phyloP scores from a whole-genome alignment of 2,113 vertebrate species.

The Dromaius novaehollandiae region DNA sequence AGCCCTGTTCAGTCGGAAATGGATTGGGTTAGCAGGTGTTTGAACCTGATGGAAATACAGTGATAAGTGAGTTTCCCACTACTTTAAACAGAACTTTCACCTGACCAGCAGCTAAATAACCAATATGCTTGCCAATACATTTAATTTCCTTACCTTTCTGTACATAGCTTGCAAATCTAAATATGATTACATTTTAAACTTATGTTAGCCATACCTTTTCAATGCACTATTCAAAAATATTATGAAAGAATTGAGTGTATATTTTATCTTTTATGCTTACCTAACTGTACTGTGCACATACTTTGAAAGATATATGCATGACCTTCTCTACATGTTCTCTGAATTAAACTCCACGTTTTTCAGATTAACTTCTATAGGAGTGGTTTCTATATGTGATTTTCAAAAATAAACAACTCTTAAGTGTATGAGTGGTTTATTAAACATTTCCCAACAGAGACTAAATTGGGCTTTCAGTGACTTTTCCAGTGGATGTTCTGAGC shows the following conservation, averaged over 20 bases:
- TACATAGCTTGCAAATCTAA: not conserved
- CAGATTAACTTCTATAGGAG: not conserved
- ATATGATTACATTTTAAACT: conserved; percentile 31
- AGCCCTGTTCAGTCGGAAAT: conserved; percentile 82
- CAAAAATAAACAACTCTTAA: not conserved
- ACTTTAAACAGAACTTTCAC: conserved; percentile 71
- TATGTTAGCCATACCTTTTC: not conserved
- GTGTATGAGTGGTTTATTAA: not conserved
- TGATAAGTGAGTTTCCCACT: conserved; percentile 87
- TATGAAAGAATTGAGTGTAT: not conserved
- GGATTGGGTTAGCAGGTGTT: conserved; percentile 79
- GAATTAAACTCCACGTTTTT: not conserved
- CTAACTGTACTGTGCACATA: not conserved
- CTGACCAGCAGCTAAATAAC: conserved; percentile 82
- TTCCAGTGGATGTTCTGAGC: not conserved
- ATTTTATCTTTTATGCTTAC: not conserved
- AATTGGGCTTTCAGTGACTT: not conserved
- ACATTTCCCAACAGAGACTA: not conserved
- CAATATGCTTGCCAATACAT: conserved; percentile 56
- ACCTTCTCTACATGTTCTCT: not conserved
- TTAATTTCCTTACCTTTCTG: conserved; percentile 22
- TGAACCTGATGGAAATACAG: conserved; percentile 83
- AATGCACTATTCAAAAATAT: not conserved
- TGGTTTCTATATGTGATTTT: not conserved
- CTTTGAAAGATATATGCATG: not conserved